Percentiles rank a stretch among this genome's conserved stretches.
Evolutionary conservation across 2,888 invertebrate genomes (phyloP).

Genomic region (Drosophila vallismaia): DNA sequence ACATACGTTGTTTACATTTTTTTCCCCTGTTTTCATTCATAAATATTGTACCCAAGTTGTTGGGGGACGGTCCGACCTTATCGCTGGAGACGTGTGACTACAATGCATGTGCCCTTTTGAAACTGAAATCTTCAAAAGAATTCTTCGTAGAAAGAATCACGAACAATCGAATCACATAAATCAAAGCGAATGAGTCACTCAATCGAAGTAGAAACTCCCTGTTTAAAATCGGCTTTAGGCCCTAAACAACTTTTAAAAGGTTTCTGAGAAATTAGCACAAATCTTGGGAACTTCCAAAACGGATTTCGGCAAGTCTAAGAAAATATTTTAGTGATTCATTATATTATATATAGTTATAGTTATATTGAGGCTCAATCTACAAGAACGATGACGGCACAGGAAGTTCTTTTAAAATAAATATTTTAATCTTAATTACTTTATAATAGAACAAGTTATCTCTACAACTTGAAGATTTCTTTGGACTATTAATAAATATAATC

Average conservation of each 20-base stretch:
- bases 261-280: slow-evolving; percentile 15
- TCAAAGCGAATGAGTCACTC: slow-evolving; percentile 22
- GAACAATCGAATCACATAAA: slow-evolving; percentile 16
- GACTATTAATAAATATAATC: neutral
- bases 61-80: slow-evolving; percentile 10
- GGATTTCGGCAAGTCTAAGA: too few relatives aligned
- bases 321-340: too few relatives aligned
- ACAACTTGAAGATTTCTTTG: neutral
- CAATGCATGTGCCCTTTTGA: slow-evolving; percentile 15
- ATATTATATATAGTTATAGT: too few relatives aligned
- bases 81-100: slow-evolving; percentile 37
- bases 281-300: neutral
- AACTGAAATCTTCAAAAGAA: slow-evolving; percentile 7
- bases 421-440: too few relatives aligned
- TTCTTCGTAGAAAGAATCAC: slow-evolving; percentile 1
- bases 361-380: too few relatives aligned
- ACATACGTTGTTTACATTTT: slow-evolving; percentile 11
- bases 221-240: slow-evolving; percentile 13
- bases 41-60: slow-evolving; percentile 27
- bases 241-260: neutral
- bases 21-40: slow-evolving; percentile 48
- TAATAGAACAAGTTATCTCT: neutral
- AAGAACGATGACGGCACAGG: too few relatives aligned
- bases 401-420: too few relatives aligned
- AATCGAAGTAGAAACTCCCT: slow-evolving; percentile 6